phyloP scores from a whole-genome alignment of 2,888 invertebrate genomes.

The Ganaspis brasiliensis region DNA sequence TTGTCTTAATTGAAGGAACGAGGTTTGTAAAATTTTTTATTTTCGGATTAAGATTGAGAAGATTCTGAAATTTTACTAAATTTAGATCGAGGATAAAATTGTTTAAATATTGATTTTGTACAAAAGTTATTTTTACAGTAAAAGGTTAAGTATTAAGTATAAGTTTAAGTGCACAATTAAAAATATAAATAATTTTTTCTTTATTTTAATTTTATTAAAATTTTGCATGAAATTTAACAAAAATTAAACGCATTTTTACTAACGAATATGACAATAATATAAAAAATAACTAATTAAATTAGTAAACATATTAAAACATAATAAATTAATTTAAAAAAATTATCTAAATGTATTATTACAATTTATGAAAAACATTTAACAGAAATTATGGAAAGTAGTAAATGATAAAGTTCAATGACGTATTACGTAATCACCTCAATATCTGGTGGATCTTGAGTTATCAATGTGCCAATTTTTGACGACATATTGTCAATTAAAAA shows the following conservation, averaged over 20 bases:
- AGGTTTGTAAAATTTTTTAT: constrained; percentile 89
- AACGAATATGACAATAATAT: no score
- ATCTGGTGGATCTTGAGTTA: constrained; percentile 86
- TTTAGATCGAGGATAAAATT: neutral
- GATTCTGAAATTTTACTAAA: constrained; percentile 85
- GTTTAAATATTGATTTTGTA: neutral
- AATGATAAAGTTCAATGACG: neutral
- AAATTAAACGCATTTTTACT: no score
- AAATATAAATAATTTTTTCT: no score
- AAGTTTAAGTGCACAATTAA: no score
- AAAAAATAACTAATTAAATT: no score
- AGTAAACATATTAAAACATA: no score
- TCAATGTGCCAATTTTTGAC: constrained; percentile 6
- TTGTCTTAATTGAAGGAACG: constrained; percentile 92
- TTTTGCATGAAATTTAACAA: no score
- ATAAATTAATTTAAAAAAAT: no score
- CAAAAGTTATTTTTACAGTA: neutral
- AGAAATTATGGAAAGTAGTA: neutral
- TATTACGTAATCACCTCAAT: constrained; percentile 91
- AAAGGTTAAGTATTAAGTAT: neutral
- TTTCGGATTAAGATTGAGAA: constrained; percentile 92
- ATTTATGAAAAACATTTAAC: no score
- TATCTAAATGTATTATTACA: no score
- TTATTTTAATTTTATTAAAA: no score
- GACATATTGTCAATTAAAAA: constrained; percentile 49